These are phyloP conservation scores for Mesorhabditis spiculigera DNA, from an alignment of 2,888 invertebrate species.

Conservation along the genomic window DNA sequence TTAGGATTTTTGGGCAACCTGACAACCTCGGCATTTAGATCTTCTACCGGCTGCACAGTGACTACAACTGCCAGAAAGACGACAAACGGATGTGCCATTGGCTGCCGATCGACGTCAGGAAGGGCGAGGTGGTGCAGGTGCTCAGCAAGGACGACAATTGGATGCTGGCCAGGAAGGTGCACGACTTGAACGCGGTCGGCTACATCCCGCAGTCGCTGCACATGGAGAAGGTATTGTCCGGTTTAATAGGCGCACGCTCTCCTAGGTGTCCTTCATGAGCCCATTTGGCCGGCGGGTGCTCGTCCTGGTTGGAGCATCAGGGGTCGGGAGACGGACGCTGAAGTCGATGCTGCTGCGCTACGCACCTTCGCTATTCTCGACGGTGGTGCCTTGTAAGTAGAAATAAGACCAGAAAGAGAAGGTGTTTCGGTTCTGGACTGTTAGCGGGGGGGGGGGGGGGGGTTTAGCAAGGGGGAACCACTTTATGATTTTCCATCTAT, in stretches of 20 bases:
- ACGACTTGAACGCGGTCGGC: constrained; percentile 48
- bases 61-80: constrained; percentile 94
- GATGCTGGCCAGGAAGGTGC: constrained; percentile 75
- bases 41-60: constrained; percentile 95
- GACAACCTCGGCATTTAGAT: constrained; percentile 71
- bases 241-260: too few relatives aligned
- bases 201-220: constrained; percentile 40
- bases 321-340: constrained; percentile 89
- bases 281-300: constrained; percentile 91
- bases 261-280: constrained; percentile 83
- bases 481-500: too few relatives aligned
- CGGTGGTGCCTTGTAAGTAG: constrained; percentile 82
- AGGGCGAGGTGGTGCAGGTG: constrained; percentile 95
- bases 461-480: too few relatives aligned
- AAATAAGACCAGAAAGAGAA: too few relatives aligned
- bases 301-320: constrained; percentile 85
- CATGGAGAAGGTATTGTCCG: constrained; percentile 31
- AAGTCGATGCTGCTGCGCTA: constrained; percentile 87
- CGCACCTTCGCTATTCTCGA: constrained; percentile 83
- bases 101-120: constrained; percentile 72
- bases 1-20: not conserved
- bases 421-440: too few relatives aligned
- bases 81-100: constrained; percentile 71
- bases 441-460: too few relatives aligned
- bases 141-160: constrained; percentile 99